phyloP scores from a whole-genome alignment of 2,113 vertebrate genomes.

The Sylvia atricapilla region DNA sequence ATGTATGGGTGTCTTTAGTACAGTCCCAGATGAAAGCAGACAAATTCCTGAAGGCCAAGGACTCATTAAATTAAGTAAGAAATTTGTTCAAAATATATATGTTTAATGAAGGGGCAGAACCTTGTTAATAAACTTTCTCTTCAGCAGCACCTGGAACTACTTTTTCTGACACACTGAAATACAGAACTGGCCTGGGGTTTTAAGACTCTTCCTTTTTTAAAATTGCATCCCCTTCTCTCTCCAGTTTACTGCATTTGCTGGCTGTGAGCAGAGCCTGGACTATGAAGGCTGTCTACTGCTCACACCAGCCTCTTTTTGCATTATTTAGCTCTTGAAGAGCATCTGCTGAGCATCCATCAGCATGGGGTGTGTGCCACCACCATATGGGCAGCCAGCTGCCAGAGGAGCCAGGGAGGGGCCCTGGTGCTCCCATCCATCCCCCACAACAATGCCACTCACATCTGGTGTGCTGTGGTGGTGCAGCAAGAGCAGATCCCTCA shows the following conservation, averaged over 20 bases:
- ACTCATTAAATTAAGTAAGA: not conserved
- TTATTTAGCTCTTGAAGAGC: slow-evolving; percentile 68
- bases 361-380: slow-evolving; percentile 42
- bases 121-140: not conserved
- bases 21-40: not conserved
- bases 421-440: slow-evolving; percentile 13
- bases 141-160: not conserved
- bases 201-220: not conserved
- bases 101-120: not conserved
- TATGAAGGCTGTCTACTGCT: slow-evolving; percentile 35
- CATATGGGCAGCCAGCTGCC: slow-evolving; percentile 62
- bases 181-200: not conserved
- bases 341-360: slow-evolving; percentile 67
- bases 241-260: not conserved
- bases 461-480: slow-evolving; percentile 11
- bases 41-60: not conserved
- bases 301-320: slow-evolving; percentile 51
- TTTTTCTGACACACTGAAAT: not conserved
- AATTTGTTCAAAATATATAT: not conserved
- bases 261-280: slow-evolving; percentile 26
- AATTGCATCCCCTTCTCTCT: not conserved
- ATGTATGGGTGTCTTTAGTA: not conserved
- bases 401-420: slow-evolving; percentile 23
- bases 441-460: slow-evolving; percentile 36
- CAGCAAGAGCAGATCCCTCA: slow-evolving; percentile 33